These are phyloP conservation scores for Kryptolebias ocellatus DNA, from an alignment of 2,797 vertebrate genomes.

Conservation along the genomic window DNA sequence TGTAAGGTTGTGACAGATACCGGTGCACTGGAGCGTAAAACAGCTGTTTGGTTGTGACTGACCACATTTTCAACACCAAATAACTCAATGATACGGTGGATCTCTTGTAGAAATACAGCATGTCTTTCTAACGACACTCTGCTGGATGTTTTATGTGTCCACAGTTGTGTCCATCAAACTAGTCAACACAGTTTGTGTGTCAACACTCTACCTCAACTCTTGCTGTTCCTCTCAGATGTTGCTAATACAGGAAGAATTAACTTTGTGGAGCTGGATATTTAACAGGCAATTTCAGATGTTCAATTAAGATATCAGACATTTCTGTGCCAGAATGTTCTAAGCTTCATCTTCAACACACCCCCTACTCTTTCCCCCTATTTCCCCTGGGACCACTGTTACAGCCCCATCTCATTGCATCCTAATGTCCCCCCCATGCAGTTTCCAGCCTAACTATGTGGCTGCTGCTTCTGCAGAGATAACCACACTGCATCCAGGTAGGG, in stretches of 20 bases:
- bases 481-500: constrained; percentile 77
- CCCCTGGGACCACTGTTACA: constrained; percentile 57
- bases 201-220: constrained; percentile 36
- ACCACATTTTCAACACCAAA: constrained; percentile 69
- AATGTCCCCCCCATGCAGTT: constrained; percentile 60
- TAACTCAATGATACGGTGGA: constrained; percentile 80
- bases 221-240: constrained; percentile 57
- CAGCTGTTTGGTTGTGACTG: constrained; percentile 69
- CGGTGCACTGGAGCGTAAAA: constrained; percentile 62
- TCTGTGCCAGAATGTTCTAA: constrained; percentile 65
- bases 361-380: constrained; percentile 52
- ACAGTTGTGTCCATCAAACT: constrained; percentile 30
- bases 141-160: constrained; percentile 29
- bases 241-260: constrained; percentile 53
- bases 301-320: constrained; percentile 61
- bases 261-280: constrained; percentile 71
- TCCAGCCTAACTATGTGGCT: constrained; percentile 64
- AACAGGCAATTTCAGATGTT: constrained; percentile 74
- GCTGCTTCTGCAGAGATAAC: constrained; percentile 85
- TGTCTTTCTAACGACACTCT: constrained; percentile 67
- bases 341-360: constrained; percentile 37
- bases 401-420: constrained; percentile 61
- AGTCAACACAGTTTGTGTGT: constrained; percentile 45
- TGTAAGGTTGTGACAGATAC: constrained; percentile 62
- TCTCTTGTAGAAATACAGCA: constrained; percentile 64